Base-by-base conservation (phyloP, 2,113 vertebrate species). In the Hemiprocne comata region DNA sequence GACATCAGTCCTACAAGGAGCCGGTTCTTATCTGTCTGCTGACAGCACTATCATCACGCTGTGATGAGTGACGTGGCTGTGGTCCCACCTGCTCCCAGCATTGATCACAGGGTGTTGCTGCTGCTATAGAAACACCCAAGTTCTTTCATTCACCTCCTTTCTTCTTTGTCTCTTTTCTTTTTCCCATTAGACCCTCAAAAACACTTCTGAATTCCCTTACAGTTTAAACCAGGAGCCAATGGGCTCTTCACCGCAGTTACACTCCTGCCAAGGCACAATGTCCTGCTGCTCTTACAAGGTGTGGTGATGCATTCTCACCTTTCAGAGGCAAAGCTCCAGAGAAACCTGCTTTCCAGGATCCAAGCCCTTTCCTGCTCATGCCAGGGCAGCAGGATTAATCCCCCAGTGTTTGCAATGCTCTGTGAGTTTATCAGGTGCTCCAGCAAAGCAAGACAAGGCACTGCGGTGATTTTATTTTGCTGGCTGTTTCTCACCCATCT, bases 41-140 rank as follows among this genome's bases (percentile, higher is more conserved):
- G 88, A n/a, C 91, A 97, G 96, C 83, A 17, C 88, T 73, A 87
- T 92, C 95, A 65, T 26, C 95, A 84, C 15, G 74, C 95, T 96
- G 94, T 25, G 95, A 84, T 72, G 91, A 95, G 94, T 42, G 85
- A 94, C 38, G 51, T 67, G 85, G 64, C 24, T 40, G 64, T 1
- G 13, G 77, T 87, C 79, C 89, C 93, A 95, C 95, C 95, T 91
- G 94, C 91, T 91, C 87, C 83, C 62, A 17, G 50, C 74, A 38
- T 7, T 13, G 95, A 84, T 79, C 86, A 13, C 23, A 0, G 82
- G 83, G 76, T 11, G 31, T 91, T 94, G 93, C 92, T 84, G 95
- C 94, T 96, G 88, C 96, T 94, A 96, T 96, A 94, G 96, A 94
- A 96, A 95, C 94, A 94, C 91, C 76, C 89, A 25, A 72, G 73